Evolutionary conservation across 2,113 vertebrate genomes (phyloP).

Genomic region (Nannobrachium achirus): DNA sequence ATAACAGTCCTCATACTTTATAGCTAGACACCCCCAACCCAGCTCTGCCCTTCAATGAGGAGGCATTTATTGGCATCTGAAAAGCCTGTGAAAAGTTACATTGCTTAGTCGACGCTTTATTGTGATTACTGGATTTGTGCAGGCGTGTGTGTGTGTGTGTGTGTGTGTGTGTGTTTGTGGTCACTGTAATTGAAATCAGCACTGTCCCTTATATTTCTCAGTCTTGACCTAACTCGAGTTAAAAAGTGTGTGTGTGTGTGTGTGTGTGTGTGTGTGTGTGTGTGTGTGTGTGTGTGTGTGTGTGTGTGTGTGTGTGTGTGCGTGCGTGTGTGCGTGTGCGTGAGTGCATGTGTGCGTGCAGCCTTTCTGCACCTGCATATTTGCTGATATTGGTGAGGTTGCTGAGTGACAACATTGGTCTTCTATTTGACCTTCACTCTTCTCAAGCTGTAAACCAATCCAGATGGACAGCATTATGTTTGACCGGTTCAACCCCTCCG

Average conservation of each 20-base stretch:
- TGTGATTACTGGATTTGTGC: neutral
- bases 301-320: neutral
- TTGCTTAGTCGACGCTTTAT: neutral
- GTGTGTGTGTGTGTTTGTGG: too few relatives aligned
- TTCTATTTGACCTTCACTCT: conserved; percentile 4
- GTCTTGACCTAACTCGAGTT: neutral
- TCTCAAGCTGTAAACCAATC: neutral
- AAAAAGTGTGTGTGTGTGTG: too few relatives aligned
- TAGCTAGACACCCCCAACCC: neutral
- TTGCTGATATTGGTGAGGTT: neutral
- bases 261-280: neutral
- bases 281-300: neutral
- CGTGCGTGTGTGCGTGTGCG: too few relatives aligned
- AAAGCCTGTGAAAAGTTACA: conserved; percentile 11
- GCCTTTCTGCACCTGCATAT: neutral
- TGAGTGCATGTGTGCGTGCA: neutral
- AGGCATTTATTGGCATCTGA: neutral
- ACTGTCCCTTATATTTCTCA: neutral
- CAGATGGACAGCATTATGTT: too few relatives aligned
- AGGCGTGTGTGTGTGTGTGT: neutral
- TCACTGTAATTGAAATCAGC: neutral
- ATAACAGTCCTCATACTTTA: conserved; percentile 9
- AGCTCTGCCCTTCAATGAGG: neutral
- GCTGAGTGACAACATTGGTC: neutral
- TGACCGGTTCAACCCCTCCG: neutral